Evolutionary conservation across 2,113 vertebrate genomes (phyloP).

Genomic region (Pelodiscus sinensis): DNA sequence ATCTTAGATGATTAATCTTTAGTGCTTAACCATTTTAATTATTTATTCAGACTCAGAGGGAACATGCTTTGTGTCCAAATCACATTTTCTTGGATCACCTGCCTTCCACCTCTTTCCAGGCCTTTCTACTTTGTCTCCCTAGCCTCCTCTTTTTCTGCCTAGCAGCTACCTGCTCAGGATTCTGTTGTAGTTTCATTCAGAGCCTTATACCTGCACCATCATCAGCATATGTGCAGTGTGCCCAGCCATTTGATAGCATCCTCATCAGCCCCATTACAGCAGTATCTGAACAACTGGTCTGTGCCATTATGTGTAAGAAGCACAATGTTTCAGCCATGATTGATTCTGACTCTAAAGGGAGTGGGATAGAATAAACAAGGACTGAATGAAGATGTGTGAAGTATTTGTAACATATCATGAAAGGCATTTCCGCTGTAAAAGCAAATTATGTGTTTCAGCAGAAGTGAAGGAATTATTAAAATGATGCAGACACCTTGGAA

Average conservation of each 20-base stretch:
- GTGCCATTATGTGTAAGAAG: not conserved
- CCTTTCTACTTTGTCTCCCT: not conserved
- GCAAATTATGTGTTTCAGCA: not conserved
- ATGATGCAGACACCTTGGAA: not conserved
- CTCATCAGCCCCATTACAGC: not conserved
- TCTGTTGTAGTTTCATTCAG: not conserved
- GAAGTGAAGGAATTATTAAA: not conserved
- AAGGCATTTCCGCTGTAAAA: slow-evolving; percentile 11
- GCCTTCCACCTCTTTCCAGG: not conserved
- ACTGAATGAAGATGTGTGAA: not conserved
- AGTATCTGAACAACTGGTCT: not conserved
- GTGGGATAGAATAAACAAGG: not conserved
- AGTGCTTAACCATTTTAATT: not conserved
- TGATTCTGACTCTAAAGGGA: not conserved
- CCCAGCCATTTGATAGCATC: too few species aligned
- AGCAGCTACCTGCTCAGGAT: not conserved
- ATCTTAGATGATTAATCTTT: not conserved
- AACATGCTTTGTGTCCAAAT: accelerated
- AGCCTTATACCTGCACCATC: accelerated
- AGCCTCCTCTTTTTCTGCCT: not conserved
- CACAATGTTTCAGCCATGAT: not conserved
- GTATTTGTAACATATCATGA: not conserved
- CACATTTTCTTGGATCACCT: not conserved
- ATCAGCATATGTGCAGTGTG: too few species aligned
- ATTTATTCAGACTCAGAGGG: not conserved